Evolutionary conservation across 2,888 invertebrate genomes (phyloP), one percentile per base, ranked within the genome.

Genomic region (Plebejus argus): DNA sequence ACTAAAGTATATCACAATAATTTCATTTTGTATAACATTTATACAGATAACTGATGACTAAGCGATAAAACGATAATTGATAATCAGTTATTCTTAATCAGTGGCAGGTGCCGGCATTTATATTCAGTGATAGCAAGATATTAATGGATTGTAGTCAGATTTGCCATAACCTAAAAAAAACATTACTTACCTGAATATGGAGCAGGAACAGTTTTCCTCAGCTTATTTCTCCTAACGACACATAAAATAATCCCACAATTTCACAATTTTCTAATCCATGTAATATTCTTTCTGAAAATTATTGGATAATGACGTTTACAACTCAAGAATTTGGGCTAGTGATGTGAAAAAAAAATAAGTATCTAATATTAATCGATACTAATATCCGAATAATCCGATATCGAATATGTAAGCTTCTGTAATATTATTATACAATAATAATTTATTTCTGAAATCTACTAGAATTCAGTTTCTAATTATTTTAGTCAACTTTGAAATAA

Each of bases 1-100:
- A 28, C 28, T 15, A 18, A 23, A 74, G 28, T 49, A 7, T 49
- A 20, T 1, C 10, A n/a, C n/a, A 1, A 18, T 23, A 28, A n/a
- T 18, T 18, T 18, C 28, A 15, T 49, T 53, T 28, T 53, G 0
- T 49, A 53, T 33, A 53, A 12, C 23, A 71, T 72, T 72, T 18
- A 53, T 1, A 74, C 4, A 18, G 74, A 74, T 74, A 49, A 74
- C 74, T 53, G 12, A 75, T 76, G 78, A 79, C 74, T 78, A 45
- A 70, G 70, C 35, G 49, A 76, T 79, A 77, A 75, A 66, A 61
- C 71, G 70, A 20, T 61, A 20, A 76, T 70, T 76, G 33, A 70
- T 76, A 79, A 79, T 78, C 78, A 77, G 76, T 76, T 76, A 70
- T 61, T 77, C 23, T 7, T 76, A 76, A 79, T 77, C 78, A n/a